These are phyloP conservation scores for Pangasius larnaudii DNA, from an alignment of 2,797 vertebrate species.

Conservation along the genomic window DNA sequence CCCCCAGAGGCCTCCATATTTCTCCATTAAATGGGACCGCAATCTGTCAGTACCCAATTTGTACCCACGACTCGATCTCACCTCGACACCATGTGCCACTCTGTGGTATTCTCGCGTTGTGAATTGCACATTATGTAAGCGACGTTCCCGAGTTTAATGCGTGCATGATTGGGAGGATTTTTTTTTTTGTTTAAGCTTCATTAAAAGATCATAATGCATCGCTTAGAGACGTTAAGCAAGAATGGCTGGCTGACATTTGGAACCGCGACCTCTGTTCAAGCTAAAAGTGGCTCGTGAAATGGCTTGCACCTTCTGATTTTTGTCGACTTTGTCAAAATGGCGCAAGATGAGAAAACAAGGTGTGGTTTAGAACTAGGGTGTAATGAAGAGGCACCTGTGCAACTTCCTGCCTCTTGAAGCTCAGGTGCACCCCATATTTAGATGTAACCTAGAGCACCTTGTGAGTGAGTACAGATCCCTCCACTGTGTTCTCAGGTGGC, in stretches of 20 bases:
- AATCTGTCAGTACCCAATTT: slow-evolving; percentile 52
- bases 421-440: slow-evolving; percentile 2
- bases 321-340: neutral
- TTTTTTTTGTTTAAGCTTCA: neutral
- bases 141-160: neutral
- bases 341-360: neutral
- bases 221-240: neutral
- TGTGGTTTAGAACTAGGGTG: neutral
- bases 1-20: slow-evolving; percentile 40
- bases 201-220: neutral
- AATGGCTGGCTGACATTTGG: neutral
- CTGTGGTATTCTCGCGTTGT: neutral
- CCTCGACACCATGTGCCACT: neutral
- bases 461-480: neutral
- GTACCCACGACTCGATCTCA: slow-evolving; percentile 40
- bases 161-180: too few relatives aligned
- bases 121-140: neutral
- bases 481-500: neutral
- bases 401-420: neutral
- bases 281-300: neutral
- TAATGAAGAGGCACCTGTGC: neutral
- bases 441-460: neutral
- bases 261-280: neutral
- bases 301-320: neutral
- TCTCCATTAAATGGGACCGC: slow-evolving; percentile 50